A percentile compares a stretch with the other conserved stretches of the same genome.
These are phyloP conservation scores for Euphonia xanthogaster DNA, from an alignment of 2,797 vertebrate genomes.

Conservation along the genomic window DNA sequence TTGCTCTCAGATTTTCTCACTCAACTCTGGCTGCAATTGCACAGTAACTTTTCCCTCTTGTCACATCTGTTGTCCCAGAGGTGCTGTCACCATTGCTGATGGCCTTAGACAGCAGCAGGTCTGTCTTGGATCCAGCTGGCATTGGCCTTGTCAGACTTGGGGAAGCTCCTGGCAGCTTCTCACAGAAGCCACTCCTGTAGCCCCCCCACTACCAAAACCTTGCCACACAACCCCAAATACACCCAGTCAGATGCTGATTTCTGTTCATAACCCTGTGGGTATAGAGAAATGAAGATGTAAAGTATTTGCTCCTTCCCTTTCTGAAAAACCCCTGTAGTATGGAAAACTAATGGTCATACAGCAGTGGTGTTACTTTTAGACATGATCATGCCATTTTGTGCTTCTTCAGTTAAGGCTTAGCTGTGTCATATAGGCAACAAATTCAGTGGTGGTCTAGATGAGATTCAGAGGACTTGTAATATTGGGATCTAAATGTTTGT, in stretches of 20 bases:
- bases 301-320: not conserved
- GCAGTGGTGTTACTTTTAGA: not conserved
- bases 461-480: not conserved
- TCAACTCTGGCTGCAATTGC: not conserved
- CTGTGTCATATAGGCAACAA: not conserved
- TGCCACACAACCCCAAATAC: not conserved
- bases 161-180: not conserved
- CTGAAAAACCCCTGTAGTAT: not conserved
- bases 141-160: not conserved
- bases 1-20: not conserved
- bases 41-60: not conserved
- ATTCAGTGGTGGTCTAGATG: not conserved
- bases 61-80: not conserved
- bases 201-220: rapidly evolving
- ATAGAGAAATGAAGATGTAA: not conserved
- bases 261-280: not conserved
- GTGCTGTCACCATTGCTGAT: rapidly evolving
- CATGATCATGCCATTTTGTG: not conserved
- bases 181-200: not conserved
- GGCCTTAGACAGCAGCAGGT: rapidly evolving
- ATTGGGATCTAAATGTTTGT: not conserved
- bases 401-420: not conserved
- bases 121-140: not conserved
- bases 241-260: not conserved
- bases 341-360: not conserved